These are phyloP conservation scores for Psittacula derbiana DNA, from an alignment of 2,797 vertebrate genomes.

Conservation along the genomic window DNA sequence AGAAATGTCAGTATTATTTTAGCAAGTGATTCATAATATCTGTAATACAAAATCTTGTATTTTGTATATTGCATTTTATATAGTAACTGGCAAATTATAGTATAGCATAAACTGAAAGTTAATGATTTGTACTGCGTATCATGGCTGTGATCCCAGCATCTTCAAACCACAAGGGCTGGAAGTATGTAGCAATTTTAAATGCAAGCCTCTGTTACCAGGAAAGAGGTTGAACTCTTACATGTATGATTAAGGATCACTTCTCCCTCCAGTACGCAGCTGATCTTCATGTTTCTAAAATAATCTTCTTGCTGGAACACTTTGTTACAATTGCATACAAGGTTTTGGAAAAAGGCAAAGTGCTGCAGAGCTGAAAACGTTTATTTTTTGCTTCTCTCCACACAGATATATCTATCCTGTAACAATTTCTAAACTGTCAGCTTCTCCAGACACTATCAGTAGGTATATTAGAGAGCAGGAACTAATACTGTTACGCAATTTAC, in stretches of 20 bases:
- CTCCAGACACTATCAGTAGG: conserved; percentile 9
- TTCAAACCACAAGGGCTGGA: conserved; percentile 44
- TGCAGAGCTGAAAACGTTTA: conserved; percentile 15
- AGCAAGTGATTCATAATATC: conserved; percentile 56
- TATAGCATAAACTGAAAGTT: conserved; percentile 16
- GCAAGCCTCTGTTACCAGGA: conserved; percentile 44
- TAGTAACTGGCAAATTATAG: conserved; percentile 40
- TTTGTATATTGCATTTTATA: conserved; percentile 40
- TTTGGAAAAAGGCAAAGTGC: conserved; percentile 19
- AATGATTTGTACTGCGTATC: conserved; percentile 37
- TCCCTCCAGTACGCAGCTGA: neutral
- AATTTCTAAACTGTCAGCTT: conserved; percentile 11
- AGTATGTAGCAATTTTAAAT: conserved; percentile 25
- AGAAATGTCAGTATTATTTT: conserved; percentile 61
- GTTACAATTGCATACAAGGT: conserved; percentile 30
- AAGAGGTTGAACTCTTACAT: neutral
- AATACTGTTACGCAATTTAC: conserved; percentile 36
- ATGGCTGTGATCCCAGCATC: conserved; percentile 51
- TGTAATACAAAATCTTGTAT: conserved; percentile 53
- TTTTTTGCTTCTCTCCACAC: neutral
- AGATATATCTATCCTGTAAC: neutral
- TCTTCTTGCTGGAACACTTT: conserved; percentile 26
- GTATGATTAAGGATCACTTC: conserved; percentile 35
- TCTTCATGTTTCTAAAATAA: conserved; percentile 37
- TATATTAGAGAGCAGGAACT: conserved; percentile 27